Evolutionary conservation across 2,113 vertebrate genomes (phyloP).

Genomic region (Mesocricetus auratus): DNA sequence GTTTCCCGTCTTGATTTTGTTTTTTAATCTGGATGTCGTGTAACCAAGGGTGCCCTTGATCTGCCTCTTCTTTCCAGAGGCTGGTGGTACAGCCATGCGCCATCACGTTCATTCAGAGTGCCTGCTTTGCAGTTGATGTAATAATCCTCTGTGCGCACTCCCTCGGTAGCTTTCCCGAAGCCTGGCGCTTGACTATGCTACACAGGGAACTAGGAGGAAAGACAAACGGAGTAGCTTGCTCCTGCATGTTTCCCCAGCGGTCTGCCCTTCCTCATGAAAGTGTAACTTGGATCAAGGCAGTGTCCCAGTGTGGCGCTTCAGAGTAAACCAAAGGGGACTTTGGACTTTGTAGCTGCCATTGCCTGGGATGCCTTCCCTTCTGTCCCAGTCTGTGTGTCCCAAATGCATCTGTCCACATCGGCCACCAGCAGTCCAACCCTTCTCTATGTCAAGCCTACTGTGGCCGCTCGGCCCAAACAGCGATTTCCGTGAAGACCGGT

Average conservation of each 20-base stretch:
- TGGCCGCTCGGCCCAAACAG: neutral
- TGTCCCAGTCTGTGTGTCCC: neutral
- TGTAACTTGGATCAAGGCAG: slow-evolving; percentile 17
- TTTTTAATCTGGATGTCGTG: neutral
- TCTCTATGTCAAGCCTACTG: neutral
- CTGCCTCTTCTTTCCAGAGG: neutral
- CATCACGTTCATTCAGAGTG: neutral
- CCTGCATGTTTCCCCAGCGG: neutral
- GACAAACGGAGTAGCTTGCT: slow-evolving; percentile 17
- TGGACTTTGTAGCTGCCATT: neutral
- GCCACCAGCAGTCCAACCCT: neutral
- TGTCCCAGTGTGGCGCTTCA: neutral
- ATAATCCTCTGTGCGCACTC: neutral
- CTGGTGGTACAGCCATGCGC: neutral
- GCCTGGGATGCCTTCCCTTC: neutral
- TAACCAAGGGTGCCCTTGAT: neutral
- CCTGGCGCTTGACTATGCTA: neutral
- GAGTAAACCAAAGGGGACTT: neutral
- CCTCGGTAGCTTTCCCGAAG: neutral
- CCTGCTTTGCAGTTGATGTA: neutral
- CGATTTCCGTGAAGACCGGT: neutral
- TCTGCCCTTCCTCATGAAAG: neutral
- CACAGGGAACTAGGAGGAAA: slow-evolving; percentile 13
- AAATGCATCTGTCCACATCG: neutral
- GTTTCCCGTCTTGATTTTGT: neutral